Base-by-base conservation (phyloP, 2,797 vertebrate species). In the Trachops cirrhosus region DNA sequence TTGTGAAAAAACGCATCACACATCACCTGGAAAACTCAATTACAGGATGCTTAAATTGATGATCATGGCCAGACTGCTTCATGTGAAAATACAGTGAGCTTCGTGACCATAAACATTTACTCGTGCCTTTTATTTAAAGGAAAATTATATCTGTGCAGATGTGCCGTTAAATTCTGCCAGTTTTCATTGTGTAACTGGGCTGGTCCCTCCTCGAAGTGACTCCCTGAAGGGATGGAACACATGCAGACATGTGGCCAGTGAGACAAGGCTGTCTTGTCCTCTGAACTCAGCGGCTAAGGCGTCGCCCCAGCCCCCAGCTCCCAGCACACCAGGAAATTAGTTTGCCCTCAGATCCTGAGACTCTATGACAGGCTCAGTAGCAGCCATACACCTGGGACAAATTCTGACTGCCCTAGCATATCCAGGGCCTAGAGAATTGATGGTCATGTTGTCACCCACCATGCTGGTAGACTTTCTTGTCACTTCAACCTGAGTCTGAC, bases 11-110 rank as follows among this genome's bases (percentile, higher is more conserved):
- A 68, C 54, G 39, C 12, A 77, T 89, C 82, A 70, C 73, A 3
- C 9, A 10, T 95, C 22, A 48, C 93, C 89, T 91, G 41, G 9
- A 94, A 97, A 95, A 41, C 16, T 37, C 57, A 87, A 16, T 84
- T 94, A 75, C 48, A 59, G 11, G 48, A 37, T 84, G n/a, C 77
- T 94, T 85, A 85, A 89, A 41, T 94, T 67, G 26, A 12, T 4
- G 54, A 1, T 86, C 52, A 1, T 77, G 50, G 10, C 48, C 75
- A 5, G 54, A 26, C 54, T 50, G 62, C 67, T 97, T 89, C 22
- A 0, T 32, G 34, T 46, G 86, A 1, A 95, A 87, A 41, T 74
- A 32, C 70, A 64, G 70, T 94, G 19, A 3, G 6, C 71, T 89
- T 34, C 39, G 95, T 94, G 93, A 70, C 54, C 41, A n/a, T 57